A percentile compares a stretch with the other conserved stretches of the same genome.
These are phyloP conservation scores for Hucho hucho DNA, from an alignment of 2,113 vertebrate genomes.

Conservation along the genomic window DNA sequence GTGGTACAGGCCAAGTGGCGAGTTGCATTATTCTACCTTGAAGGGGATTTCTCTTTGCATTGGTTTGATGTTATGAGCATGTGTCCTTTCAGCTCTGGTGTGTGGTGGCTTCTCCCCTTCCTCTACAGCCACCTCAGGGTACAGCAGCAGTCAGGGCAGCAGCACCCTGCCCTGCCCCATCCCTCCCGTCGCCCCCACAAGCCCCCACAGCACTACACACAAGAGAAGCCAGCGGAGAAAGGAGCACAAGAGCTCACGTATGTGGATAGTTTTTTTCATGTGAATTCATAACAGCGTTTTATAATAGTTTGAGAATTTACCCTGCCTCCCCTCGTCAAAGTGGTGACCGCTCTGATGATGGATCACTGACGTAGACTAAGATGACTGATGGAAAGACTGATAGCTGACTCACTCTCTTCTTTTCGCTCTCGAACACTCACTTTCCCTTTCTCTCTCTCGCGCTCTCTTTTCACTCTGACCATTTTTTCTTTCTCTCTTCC, in stretches of 20 bases:
- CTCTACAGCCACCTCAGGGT: slow-evolving; percentile 81
- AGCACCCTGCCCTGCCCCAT: slow-evolving; percentile 77
- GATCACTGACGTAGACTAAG: background rate
- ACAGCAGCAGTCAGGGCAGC: slow-evolving; percentile 81
- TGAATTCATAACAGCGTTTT: too few species aligned
- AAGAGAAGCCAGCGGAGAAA: slow-evolving; percentile 84
- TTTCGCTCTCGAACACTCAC: background rate
- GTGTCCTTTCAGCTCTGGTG: slow-evolving; percentile 79
- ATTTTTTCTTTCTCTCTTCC: background rate
- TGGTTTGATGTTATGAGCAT: slow-evolving; percentile 30
- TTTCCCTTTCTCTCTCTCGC: slow-evolving; percentile 20
- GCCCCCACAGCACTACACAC: slow-evolving; percentile 79
- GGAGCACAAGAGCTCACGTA: slow-evolving; percentile 92
- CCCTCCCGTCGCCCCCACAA: slow-evolving; percentile 79
- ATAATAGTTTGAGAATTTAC: too few species aligned
- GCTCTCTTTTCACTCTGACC: background rate
- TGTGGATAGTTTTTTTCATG: slow-evolving; percentile 38
- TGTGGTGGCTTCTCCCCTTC: slow-evolving; percentile 89
- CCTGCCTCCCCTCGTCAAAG: background rate
- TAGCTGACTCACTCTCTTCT: slow-evolving; percentile 34
- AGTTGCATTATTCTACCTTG: background rate
- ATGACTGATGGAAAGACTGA: slow-evolving; percentile 25
- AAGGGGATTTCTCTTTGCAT: slow-evolving; percentile 3
- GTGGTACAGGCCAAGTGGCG: too few species aligned
- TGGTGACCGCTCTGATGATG: background rate